A percentile compares a stretch with the other conserved stretches of the same genome.
phyloP scores from a whole-genome alignment of 2,888 invertebrate species.

The Xanthia togata region DNA sequence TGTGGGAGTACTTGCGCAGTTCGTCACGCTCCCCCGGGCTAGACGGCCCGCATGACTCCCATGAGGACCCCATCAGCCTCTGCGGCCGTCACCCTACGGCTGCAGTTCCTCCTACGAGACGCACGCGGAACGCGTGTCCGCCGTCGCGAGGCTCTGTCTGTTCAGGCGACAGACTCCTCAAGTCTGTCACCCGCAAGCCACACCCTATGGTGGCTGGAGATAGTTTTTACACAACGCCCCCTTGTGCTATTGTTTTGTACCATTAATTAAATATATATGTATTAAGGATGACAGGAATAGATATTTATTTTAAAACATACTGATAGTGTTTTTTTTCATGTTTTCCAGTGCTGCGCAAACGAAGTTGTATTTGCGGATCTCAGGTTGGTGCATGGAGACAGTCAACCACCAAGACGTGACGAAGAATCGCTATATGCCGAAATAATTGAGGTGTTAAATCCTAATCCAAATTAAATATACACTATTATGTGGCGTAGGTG shows the following conservation, averaged over 20 bases:
- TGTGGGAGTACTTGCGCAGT: too few relatives aligned
- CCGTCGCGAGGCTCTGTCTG: not conserved
- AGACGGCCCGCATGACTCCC: too few relatives aligned
- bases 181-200: not conserved
- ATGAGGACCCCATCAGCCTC: not conserved
- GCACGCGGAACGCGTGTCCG: not conserved
- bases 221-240: not conserved
- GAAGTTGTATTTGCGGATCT: slow-evolving; percentile 3
- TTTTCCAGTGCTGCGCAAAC: not conserved
- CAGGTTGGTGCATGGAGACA: not conserved
- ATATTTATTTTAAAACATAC: too few relatives aligned
- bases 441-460: slow-evolving; percentile 1
- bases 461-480: not conserved
- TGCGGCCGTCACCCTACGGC: not conserved
- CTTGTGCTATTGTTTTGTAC: not conserved
- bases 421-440: not conserved
- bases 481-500: not conserved
- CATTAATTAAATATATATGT: not conserved
- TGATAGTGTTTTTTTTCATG: too few relatives aligned
- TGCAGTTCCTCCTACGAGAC: not conserved
- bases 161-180: not conserved
- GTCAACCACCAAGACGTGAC: not conserved
- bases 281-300: not conserved
- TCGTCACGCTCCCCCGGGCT: too few relatives aligned
- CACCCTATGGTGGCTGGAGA: not conserved